A percentile compares a stretch with the other conserved stretches of the same genome.
Conservation (phyloP, 2,888 invertebrate species). For the Saturnia japonica region DNA sequence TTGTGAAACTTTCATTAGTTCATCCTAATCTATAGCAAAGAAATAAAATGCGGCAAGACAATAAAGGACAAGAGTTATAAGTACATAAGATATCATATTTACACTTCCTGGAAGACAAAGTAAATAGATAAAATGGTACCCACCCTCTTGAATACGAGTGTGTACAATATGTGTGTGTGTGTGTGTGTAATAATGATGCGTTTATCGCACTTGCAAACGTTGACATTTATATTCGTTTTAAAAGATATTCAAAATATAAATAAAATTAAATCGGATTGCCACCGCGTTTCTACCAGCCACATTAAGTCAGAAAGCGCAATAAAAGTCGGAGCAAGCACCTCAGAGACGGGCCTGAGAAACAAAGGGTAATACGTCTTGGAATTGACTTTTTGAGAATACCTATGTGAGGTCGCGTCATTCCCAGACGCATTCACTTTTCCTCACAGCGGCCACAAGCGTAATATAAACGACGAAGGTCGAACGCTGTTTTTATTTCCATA, state of each 20-base stretch:
- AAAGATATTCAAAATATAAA: conserved; percentile 34
- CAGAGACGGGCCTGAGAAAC: conserved; percentile 60
- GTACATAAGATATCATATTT: not conserved
- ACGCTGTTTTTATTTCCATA: conserved; percentile 59
- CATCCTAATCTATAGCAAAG: not conserved
- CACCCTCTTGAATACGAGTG: conserved; percentile 4
- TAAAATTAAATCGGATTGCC: conserved; percentile 47
- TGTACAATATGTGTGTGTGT: not conserved
- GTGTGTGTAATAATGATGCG: no score
- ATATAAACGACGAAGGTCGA: conserved; percentile 64
- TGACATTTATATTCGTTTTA: conserved; percentile 19
- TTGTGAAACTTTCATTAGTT: conserved; percentile 60
- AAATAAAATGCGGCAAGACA: conserved; percentile 6
- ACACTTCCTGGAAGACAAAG: not conserved
- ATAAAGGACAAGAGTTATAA: not conserved
- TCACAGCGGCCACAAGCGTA: conserved; percentile 54
- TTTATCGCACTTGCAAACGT: conserved; percentile 11
- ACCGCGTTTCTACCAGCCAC: conserved; percentile 50
- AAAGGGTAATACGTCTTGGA: conserved; percentile 73
- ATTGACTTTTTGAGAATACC: conserved; percentile 67
- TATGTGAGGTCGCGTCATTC: conserved; percentile 64
- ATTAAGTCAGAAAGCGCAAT: conserved; percentile 58
- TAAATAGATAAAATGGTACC: conserved; percentile 9
- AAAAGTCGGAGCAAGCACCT: conserved; percentile 54
- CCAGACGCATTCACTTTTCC: conserved; percentile 64